Conservation (phyloP, 2,888 invertebrate species). For the Anaspis maculata region DNA sequence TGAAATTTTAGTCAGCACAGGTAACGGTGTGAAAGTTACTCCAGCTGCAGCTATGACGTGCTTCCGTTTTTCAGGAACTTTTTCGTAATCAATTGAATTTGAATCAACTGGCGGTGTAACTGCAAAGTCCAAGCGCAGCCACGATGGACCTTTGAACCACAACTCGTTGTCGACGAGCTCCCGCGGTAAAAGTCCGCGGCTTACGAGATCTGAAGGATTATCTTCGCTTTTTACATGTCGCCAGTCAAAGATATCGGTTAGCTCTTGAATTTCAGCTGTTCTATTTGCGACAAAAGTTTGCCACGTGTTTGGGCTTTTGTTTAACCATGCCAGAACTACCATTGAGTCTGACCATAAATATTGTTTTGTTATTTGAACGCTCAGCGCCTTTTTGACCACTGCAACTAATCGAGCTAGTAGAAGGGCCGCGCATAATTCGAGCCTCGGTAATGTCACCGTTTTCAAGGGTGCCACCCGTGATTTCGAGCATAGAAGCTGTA, state of each 20-base stretch:
- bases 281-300: constrained; percentile 18
- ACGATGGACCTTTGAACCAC: no score
- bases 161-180: background rate
- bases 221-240: constrained; percentile 11
- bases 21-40: no score
- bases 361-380: background rate
- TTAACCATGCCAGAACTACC: constrained; percentile 19
- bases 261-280: constrained; percentile 10
- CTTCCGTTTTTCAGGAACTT: no score
- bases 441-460: no score
- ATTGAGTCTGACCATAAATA: constrained; percentile 20
- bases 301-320: constrained; percentile 11
- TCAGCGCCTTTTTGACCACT: background rate
- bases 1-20: no score
- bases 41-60: no score
- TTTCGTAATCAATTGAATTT: no score
- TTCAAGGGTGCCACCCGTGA: no score
- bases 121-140: no score
- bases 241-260: constrained; percentile 6
- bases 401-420: background rate
- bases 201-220: constrained; percentile 14
- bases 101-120: no score
- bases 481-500: no score
- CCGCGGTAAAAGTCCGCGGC: constrained; percentile 11
- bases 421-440: no score